phyloP scores from a whole-genome alignment of 2,888 invertebrate genomes.

The Nomada goodeniana region DNA sequence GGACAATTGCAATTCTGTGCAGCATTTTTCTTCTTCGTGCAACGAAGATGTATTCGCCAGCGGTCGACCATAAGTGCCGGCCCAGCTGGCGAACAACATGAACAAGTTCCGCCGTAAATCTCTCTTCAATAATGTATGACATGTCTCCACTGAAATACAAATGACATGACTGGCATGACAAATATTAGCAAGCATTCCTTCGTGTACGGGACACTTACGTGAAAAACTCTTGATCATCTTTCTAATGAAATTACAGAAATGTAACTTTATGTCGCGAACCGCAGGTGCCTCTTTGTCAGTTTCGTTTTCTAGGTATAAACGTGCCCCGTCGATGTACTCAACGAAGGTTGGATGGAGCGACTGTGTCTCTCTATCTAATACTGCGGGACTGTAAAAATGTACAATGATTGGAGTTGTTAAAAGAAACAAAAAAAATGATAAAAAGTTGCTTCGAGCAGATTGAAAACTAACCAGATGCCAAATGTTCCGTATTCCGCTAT shows the following conservation, averaged over 20 bases:
- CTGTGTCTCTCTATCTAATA: conserved; percentile 93
- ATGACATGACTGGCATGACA: not conserved
- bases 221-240: conserved; percentile 97
- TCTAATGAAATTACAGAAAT: conserved; percentile 97
- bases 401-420: not conserved
- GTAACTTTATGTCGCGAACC: conserved; percentile 94
- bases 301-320: conserved; percentile 96
- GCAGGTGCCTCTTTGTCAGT: conserved; percentile 96
- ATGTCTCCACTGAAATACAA: conserved; percentile 91
- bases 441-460: not conserved
- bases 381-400: conserved; percentile 88
- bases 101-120: conserved; percentile 95
- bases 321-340: conserved; percentile 97
- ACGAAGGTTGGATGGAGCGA: conserved; percentile 94
- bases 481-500: conserved; percentile 97
- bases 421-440: not conserved
- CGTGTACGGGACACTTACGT: conserved; percentile 86
- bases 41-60: conserved; percentile 83
- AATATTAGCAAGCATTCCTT: not conserved
- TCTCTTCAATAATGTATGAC: conserved; percentile 93
- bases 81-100: conserved; percentile 97
- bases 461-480: conserved; percentile 85
- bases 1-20: conserved; percentile 85
- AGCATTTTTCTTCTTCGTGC: conserved; percentile 78
- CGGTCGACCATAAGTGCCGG: conserved; percentile 93